Percentiles rank a stretch among this genome's conserved stretches.
Evolutionary conservation across 1,140 invertebrate species (phyloP).

Genomic region (Drosophila hydei): DNA sequence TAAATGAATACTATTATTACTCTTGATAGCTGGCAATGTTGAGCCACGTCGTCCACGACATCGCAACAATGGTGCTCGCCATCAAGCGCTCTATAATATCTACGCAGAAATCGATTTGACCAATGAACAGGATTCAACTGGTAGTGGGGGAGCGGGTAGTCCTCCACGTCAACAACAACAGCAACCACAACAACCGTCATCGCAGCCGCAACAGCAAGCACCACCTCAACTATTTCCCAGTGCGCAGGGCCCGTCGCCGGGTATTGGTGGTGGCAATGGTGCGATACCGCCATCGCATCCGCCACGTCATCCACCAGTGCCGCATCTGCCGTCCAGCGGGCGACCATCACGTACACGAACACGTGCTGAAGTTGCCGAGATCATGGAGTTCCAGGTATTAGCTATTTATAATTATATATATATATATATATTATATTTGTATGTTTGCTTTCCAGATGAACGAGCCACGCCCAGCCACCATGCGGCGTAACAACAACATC

Average conservation of each 20-base stretch:
- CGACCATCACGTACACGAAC: conserved; percentile 50
- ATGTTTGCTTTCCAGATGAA: conserved; percentile 5
- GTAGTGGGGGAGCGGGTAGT: not conserved
- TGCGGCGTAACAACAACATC: conserved; percentile 24
- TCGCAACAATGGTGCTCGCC: conserved; percentile 43
- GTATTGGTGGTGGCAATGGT: not conserved
- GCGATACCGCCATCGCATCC: conserved; percentile 1
- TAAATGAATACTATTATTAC: not conserved
- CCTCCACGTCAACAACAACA: not conserved
- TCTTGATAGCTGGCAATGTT: conserved; percentile 2
- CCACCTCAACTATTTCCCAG: conserved; percentile 18
- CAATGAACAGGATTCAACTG: conserved; percentile 49
- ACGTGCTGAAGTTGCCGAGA: conserved; percentile 45
- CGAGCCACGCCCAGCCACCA: not conserved
- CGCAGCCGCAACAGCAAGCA: conserved; percentile 8
- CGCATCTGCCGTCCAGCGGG: conserved; percentile 38
- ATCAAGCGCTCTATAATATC: conserved; percentile 59
- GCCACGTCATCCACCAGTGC: conserved; percentile 47
- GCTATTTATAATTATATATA: not conserved
- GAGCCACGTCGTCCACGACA: conserved; percentile 33
- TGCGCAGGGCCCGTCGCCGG: not conserved
- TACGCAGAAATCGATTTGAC: conserved; percentile 70
- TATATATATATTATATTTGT: not conserved
- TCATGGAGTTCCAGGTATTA: conserved; percentile 33
- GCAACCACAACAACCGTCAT: not conserved